Conservation (phyloP, 2,888 invertebrate genomes). For the Formica aserva region DNA sequence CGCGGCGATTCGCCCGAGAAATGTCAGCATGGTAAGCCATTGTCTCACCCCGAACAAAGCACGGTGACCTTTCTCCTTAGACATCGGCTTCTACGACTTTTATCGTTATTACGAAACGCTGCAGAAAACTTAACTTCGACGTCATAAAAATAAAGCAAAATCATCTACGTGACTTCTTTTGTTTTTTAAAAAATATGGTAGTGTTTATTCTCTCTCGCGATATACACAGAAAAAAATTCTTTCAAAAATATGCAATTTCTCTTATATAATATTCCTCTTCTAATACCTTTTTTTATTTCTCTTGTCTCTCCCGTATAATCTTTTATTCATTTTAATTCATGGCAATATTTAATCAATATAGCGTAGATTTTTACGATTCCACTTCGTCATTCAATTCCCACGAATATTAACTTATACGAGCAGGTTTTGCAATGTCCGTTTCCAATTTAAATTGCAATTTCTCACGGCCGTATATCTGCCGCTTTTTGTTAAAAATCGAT, state of each 20-base stretch:
- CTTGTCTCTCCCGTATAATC: conserved; percentile 16
- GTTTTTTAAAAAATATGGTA: neutral
- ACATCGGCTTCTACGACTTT: conserved; percentile 44
- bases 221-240: neutral
- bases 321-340: conserved; percentile 40
- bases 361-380: conserved; percentile 27
- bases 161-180: neutral
- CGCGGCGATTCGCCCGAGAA: conserved; percentile 48
- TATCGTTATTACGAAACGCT: conserved; percentile 49
- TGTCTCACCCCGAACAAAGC: conserved; percentile 54
- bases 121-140: conserved; percentile 32
- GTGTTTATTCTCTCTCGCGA: neutral
- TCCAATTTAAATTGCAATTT: conserved; percentile 56
- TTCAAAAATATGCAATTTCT: neutral
- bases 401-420: conserved; percentile 52
- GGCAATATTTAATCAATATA: conserved; percentile 44
- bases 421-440: conserved; percentile 51
- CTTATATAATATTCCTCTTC: neutral
- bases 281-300: neutral
- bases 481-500: conserved; percentile 58
- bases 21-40: conserved; percentile 51
- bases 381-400: conserved; percentile 39
- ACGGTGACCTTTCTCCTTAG: conserved; percentile 50
- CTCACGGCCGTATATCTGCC: conserved; percentile 36
- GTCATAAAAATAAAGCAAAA: neutral